Evolutionary conservation across 2,113 vertebrate genomes (phyloP).

Genomic region (Calyptommatus sinebrachiatus): DNA sequence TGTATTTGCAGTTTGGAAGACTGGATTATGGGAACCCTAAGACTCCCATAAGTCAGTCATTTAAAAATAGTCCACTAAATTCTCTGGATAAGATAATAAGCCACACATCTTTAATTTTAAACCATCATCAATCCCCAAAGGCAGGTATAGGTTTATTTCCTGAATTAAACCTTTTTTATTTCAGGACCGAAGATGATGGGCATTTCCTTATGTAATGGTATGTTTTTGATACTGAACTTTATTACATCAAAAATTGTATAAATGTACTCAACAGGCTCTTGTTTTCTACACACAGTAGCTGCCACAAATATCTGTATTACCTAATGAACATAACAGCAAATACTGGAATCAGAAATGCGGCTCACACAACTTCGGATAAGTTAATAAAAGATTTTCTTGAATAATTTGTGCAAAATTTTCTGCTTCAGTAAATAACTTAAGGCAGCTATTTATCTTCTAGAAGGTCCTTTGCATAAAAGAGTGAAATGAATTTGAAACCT

Average conservation of each 20-base stretch:
- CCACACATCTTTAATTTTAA: too few relatives aligned
- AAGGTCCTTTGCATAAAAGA: background rate
- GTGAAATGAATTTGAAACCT: conserved; percentile 15
- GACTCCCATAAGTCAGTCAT: too few relatives aligned
- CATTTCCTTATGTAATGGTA: background rate
- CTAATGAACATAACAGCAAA: conserved; percentile 8
- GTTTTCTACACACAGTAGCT: background rate
- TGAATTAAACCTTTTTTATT: background rate
- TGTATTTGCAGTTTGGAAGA: too few relatives aligned
- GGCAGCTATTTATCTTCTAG: background rate
- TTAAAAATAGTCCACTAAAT: background rate
- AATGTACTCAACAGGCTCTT: background rate
- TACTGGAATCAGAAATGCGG: background rate
- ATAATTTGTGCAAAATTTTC: conserved; percentile 26
- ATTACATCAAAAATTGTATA: background rate
- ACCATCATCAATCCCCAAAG: too few relatives aligned
- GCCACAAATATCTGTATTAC: conserved; percentile 3
- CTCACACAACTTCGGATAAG: conserved; percentile 5
- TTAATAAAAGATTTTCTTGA: conserved; percentile 18
- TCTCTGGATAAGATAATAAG: background rate
- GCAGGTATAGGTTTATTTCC: too few relatives aligned
- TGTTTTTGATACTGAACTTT: background rate
- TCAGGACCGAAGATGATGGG: background rate
- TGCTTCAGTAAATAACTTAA: conserved; percentile 17
- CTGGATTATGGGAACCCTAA: too few relatives aligned